Base-by-base conservation (phyloP, 2,888 invertebrate genomes). In the Nymphalis polychloros region DNA sequence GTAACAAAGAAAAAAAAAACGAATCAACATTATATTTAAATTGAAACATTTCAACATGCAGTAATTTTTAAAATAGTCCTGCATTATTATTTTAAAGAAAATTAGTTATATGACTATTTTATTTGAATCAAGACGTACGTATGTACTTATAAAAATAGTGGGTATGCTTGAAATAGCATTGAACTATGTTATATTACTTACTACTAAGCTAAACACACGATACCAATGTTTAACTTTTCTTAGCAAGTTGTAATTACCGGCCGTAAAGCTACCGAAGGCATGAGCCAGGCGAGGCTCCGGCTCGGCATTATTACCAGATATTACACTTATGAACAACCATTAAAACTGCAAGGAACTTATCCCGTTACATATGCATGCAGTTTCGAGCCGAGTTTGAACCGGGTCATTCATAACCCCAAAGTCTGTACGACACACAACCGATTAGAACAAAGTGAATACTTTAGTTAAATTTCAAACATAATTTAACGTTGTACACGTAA, bases 311-410 rank as follows among this genome's bases (percentile, higher is more conserved):
- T 88, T 87, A 83, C 85, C 77, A 84, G 84, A 90, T 90, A 90
- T 88, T 87, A 90, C 88, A 91, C 90, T 92, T 90, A 88, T 72
- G 78, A 91, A 92, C 90, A 87, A 89, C 84, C 82, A 86, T 90
- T 88, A 88, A 81, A 86, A 88, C 85, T 85, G 84, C 85, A 86
- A 78, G 80, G 78, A 82, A 86, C 86, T 87, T 88, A 80, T 75
- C 80, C 84, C 81, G 80, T 86, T 88, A 85, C 87, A 87, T 86
- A 89, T 88, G 87, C 89, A 90, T 87, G 86, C 84, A 82, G 81
- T 83, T 84, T 74, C 75, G 73, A 77, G 77, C 73, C 66, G 76
- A 77, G 78, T 81, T 81, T 78, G 77, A 77, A 77, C 78, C 75
- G 73, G 81, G 83, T 81, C 85, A 85, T 88, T 85, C 81, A 81